Base-by-base conservation (phyloP, 2,888 invertebrate species). In the Amblyteles armatorius region DNA sequence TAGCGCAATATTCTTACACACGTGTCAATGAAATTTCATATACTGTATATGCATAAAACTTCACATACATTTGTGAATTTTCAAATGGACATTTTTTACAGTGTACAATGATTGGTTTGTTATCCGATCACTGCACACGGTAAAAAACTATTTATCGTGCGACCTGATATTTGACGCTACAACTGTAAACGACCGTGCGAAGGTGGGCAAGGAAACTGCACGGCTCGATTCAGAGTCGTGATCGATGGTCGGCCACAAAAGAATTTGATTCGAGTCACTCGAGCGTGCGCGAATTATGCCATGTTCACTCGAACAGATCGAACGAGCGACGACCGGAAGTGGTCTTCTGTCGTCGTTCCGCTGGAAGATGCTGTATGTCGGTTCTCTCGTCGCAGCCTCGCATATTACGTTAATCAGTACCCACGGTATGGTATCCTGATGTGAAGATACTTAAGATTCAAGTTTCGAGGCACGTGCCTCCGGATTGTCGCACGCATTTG, bases 221-320 rank as follows among this genome's bases (percentile, higher is more conserved):
- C 33, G 3, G 44, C 6, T 13, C 3, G 74, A 60, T 74, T 26
- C 48, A 48, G 40, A 60, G 63, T 73, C 57, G 40, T 13, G 57
- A 40, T 72, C 36, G 73, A 73, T 74, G 19, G 71, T 33, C 63
- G 52, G 29, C 36, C n/a, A n/a, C 36, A 48, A 72, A 65, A 65
- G 36, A 65, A 57, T 48, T 77, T 50, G 6, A 65, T 76, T 76
- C 67, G 72, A 72, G 67, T 72, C 83, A 33, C 72, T 72, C 76
- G 72, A 83, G 80, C 80, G 80, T 72, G 50, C 0, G 52, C 73
- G 67, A 77, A 67, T 76, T 65, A 50, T 67, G 80, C 16, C 74
- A 50, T 67, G 80, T 11, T 80, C 83, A 60, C 79, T 83, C 83
- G 57, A 71, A 83, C 81, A 81, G 77, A 84, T 84, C 81, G 81